Base-by-base conservation (phyloP, 2,888 invertebrate species). In the Theristus sp. region DNA sequence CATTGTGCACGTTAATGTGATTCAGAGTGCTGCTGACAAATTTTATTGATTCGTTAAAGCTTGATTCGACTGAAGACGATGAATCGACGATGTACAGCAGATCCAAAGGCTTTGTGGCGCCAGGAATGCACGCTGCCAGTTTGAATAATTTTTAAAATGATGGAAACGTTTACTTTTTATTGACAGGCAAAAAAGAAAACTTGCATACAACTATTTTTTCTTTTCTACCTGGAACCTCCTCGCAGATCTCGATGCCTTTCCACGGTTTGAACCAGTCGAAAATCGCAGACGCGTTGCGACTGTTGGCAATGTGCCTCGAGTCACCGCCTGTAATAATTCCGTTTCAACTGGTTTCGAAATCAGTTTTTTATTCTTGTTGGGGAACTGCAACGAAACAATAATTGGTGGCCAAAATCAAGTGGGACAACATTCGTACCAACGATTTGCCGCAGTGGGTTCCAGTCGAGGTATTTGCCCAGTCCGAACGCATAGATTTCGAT, bases 31-130 rank as follows among this genome's bases (percentile, higher is more conserved):
- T 67, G 25, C 66, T 63, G 3, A 66, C 65, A 60, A 70, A 70
- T 38, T 66, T 63, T 27, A 69, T 65, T 24, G 26, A 27, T 31
- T 27, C 29, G n/a, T 1, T n/a, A 46, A 17, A 24, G 56, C 10
- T 17, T 38, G 6, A 6, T 17, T 38, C 38, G 10, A 38, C 38
- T 17, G 38, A 38, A 6, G 38, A 38, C 17, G 69, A 69, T 26
- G 68, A 67, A 64, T 72, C 72, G 46, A 72, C 62, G 61, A 72
- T 66, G 63, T 71, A 70, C 25, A 71, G 60, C 25, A 72, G 62
- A 61, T 72, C 71, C 27, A 72, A 66, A 2, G 70, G 70, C n/a
- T 69, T 65, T 6, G 70, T 71, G 25, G 64, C 17, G 38, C 38
- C 38, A 6, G 38, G 38, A 6, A 38, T 17, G 17, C 38, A 38